Evolutionary conservation across 1,140 invertebrate genomes (phyloP).

Genomic region (Bombyx mandarina): DNA sequence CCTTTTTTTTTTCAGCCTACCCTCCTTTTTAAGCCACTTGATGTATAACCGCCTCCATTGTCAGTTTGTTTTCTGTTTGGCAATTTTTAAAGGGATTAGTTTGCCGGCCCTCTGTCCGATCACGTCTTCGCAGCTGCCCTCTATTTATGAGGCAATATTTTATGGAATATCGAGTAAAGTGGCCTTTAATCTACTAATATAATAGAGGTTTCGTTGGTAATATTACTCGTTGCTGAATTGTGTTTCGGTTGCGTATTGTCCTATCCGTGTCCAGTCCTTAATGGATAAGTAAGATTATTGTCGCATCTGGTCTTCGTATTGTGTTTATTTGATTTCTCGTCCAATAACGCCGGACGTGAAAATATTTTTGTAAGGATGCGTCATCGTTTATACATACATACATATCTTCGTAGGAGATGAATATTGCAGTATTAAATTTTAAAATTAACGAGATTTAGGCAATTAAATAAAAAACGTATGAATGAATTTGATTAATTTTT

Average conservation of each 20-base stretch:
- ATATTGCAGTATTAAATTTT: no score
- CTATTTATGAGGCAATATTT: conserved; percentile 68
- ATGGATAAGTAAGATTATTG: conserved; percentile 34
- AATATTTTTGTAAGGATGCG: no score
- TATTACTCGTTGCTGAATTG: conserved; percentile 41
- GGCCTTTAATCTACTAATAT: conserved; percentile 66
- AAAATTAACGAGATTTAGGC: no score
- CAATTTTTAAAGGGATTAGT: conserved; percentile 68
- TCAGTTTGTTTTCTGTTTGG: conserved; percentile 64
- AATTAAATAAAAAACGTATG: no score
- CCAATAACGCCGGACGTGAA: not conserved
- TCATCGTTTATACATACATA: no score
- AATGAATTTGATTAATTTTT: no score
- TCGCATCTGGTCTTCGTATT: conserved; percentile 5
- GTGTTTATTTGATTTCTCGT: not conserved
- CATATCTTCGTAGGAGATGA: no score
- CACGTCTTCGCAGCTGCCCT: conserved; percentile 51
- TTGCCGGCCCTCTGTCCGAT: conserved; percentile 30
- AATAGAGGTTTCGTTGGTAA: conserved; percentile 45
- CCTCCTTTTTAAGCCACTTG: conserved; percentile 47
- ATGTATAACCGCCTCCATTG: conserved; percentile 45
- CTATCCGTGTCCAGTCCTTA: conserved; percentile 20
- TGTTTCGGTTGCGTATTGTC: conserved; percentile 55
- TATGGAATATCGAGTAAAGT: conserved; percentile 67
- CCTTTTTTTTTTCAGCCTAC: conserved; percentile 17